Conservation (phyloP, 2,113 vertebrate species). For the Burhinus oedicnemus region DNA sequence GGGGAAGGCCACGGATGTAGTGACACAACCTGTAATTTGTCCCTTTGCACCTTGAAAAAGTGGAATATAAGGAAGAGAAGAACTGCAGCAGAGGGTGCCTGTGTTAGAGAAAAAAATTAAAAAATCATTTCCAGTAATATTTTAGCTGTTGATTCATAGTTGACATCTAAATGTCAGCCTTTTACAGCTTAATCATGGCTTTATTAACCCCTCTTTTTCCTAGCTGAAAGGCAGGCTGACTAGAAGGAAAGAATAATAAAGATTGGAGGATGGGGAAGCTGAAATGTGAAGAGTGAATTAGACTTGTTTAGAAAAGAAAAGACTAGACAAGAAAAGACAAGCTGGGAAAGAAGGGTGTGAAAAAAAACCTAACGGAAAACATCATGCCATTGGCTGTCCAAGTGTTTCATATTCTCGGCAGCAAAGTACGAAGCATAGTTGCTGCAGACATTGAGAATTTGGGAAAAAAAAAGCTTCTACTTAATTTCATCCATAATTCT, state of each 20-base stretch:
- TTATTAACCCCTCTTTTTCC: conserved; percentile 61
- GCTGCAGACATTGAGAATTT: conserved; percentile 15
- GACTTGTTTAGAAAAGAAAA: conserved; percentile 46
- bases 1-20: conserved; percentile 23
- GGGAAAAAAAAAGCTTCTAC: background rate
- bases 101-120: background rate
- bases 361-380: conserved; percentile 45
- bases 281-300: conserved; percentile 30
- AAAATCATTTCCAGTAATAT: conserved; percentile 32
- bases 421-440: background rate
- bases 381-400: background rate
- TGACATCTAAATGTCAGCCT: conserved; percentile 57
- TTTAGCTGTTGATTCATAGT: conserved; percentile 36
- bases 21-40: conserved; percentile 32
- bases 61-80: background rate
- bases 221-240: conserved; percentile 3
- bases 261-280: conserved; percentile 26
- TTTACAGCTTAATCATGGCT: conserved; percentile 63
- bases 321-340: conserved; percentile 64
- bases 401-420: conserved; percentile 43
- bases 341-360: conserved; percentile 71
- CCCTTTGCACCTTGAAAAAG: background rate
- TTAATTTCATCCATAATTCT: conserved; percentile 25
- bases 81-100: background rate
- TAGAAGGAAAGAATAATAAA: conserved; percentile 30